phyloP scores from a whole-genome alignment of 2,113 vertebrate species.

The Progne subis region DNA sequence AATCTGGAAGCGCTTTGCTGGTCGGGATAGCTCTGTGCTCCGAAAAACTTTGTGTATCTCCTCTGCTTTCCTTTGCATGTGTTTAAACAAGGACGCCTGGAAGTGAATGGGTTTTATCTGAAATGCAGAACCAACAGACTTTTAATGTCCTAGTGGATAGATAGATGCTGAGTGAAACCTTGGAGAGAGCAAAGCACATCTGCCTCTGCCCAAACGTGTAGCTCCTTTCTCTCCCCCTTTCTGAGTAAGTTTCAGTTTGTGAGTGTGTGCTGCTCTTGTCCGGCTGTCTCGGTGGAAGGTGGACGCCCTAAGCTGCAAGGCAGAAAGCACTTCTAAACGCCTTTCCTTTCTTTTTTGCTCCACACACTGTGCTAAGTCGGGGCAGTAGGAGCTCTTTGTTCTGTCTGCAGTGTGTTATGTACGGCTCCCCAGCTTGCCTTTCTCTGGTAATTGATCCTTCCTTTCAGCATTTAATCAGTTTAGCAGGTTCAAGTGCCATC shows the following conservation, averaged over 20 bases:
- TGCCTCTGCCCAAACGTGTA: neutral
- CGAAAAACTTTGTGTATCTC: neutral
- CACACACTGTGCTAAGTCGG: no score
- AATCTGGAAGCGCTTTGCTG: neutral
- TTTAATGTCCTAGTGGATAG: neutral
- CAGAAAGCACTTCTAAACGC: neutral
- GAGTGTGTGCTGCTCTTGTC: neutral
- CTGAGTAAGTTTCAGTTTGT: neutral
- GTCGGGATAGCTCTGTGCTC: neutral
- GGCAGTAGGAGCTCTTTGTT: neutral
- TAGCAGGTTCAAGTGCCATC: neutral
- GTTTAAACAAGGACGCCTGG: neutral
- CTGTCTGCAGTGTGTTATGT: neutral
- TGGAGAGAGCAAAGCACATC: neutral
- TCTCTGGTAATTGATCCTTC: neutral
- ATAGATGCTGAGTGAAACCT: neutral
- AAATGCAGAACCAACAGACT: neutral
- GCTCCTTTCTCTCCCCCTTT: neutral
- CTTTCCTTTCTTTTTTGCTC: neutral
- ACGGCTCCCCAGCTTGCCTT: neutral
- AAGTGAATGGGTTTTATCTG: neutral
- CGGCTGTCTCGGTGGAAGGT: neutral
- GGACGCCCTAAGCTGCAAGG: neutral
- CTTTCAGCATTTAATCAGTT: constrained; percentile 32
- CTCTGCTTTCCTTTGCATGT: neutral